Evolutionary conservation across 1,140 invertebrate species (phyloP).

Genomic region (Scaptomyza graminum): DNA sequence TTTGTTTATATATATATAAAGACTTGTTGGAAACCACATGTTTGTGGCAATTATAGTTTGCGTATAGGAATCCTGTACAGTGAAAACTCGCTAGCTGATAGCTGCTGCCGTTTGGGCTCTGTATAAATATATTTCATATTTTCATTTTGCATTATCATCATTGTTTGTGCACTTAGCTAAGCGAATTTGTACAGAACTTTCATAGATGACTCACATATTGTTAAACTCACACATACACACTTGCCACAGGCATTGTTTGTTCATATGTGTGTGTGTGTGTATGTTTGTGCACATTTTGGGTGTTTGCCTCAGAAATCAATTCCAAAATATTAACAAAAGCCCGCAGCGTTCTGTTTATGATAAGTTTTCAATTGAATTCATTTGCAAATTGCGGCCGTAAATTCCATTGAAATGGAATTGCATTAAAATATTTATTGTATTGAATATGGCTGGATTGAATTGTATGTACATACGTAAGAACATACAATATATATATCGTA

Average conservation of each 20-base stretch:
- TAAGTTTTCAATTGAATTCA: constrained; percentile 70
- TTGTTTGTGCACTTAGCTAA: constrained; percentile 23
- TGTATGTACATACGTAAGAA: background rate
- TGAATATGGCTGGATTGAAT: background rate
- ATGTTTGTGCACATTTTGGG: constrained; percentile 20
- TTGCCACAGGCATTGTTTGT: background rate
- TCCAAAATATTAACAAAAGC: constrained; percentile 68
- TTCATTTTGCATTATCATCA: constrained; percentile 42
- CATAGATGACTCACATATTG: constrained; percentile 29
- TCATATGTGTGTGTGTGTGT: constrained; percentile 2
- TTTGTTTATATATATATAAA: background rate
- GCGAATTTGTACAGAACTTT: constrained; percentile 27
- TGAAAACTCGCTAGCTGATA: too few species aligned
- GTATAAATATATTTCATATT: constrained; percentile 12
- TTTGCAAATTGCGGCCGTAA: constrained; percentile 54
- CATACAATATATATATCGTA: background rate
- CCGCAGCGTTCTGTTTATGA: constrained; percentile 69
- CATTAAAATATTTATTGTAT: constrained; percentile 73
- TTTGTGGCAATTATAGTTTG: too few species aligned
- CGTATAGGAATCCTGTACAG: too few species aligned
- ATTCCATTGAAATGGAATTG: constrained; percentile 55
- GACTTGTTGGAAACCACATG: background rate
- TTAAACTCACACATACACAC: background rate
- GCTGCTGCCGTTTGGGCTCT: too few species aligned
- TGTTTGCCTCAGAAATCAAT: constrained; percentile 62